phyloP scores from a whole-genome alignment of 1,140 invertebrate species.

The Atta cephalotes region DNA sequence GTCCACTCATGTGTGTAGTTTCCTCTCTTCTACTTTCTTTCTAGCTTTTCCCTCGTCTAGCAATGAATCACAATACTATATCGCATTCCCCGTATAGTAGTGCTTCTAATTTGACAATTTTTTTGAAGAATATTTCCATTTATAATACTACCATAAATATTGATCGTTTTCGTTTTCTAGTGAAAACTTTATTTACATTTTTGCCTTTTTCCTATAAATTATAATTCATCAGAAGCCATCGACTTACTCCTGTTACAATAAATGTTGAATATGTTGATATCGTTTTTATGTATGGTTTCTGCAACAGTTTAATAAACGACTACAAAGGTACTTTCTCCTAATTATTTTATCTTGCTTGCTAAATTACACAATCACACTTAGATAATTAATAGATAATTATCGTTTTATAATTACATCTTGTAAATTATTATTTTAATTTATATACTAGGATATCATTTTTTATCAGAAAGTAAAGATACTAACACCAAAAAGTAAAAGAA shows the following conservation, averaged over 20 bases:
- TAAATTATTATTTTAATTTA: neutral
- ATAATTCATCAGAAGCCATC: too few species aligned
- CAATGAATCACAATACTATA: slow-evolving; percentile 75
- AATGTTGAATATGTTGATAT: too few species aligned
- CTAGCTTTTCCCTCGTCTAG: slow-evolving; percentile 32
- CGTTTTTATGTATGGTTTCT: too few species aligned
- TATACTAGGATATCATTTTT: slow-evolving; percentile 1
- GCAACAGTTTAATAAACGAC: too few species aligned
- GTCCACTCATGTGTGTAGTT: slow-evolving; percentile 46
- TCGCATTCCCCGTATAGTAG: slow-evolving; percentile 46
- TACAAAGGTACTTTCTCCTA: too few species aligned
- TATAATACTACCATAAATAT: too few species aligned
- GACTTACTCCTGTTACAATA: too few species aligned
- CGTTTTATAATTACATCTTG: neutral
- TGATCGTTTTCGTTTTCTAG: too few species aligned
- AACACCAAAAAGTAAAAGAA: neutral
- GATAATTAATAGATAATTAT: neutral
- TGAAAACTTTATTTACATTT: too few species aligned
- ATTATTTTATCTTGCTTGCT: neutral
- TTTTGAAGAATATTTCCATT: too few species aligned
- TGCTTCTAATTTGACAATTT: too few species aligned
- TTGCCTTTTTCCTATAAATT: too few species aligned
- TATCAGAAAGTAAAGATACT: neutral
- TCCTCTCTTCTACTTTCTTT: slow-evolving; percentile 35
- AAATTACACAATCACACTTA: neutral